Base-by-base conservation (phyloP, 1,140 invertebrate species). In the Neodiprion virginianus region DNA sequence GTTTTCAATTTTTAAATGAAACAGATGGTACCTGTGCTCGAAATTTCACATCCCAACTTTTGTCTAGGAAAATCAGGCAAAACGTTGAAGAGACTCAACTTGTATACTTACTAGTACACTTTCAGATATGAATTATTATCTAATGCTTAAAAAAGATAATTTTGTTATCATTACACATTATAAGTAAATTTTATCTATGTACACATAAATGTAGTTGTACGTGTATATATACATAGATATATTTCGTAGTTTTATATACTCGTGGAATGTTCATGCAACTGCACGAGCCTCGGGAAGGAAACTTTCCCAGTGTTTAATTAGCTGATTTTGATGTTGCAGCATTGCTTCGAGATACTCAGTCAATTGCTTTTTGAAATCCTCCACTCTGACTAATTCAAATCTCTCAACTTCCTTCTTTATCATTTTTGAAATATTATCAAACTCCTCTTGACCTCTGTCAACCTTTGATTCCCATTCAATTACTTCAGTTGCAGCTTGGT, bases 401-500 rank as follows among this genome's bases (percentile, higher is more conserved):
- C 95, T 91, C 79, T 98, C 96, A 85, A 99, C 92, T 88, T 99
- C 98, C 74, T 95, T 95, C 83, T 98, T 97, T 78, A 99, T 99
- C 88, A 96, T 96, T 79, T 94, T 93, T 1, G 97, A 99, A 84
- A 99, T 99, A 80, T 94, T 94, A 83, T 99, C 95, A 89, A 99
- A 99, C 82, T 99, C 97, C 83, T 98, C 96, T 85, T 99, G 96
- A 9, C 97, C 96, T 79, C 97, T 92, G 82, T 99, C 97, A 9
- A 99, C 97, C 89, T 99, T 99, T 1, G 95, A 91, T 85, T 99
- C 97, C 96, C 96, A 99, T 92, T 99, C 97, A 76, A 95, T 92
- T 72, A 99, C 96, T 89, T 99, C 98, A 61, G 94, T 93, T 78
- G 93, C 91, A 0, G 96, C 96, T 86, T 95, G 94, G 76, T 95